These are phyloP conservation scores for Andrena minutula DNA, from an alignment of 2,888 invertebrate genomes.

Conservation along the genomic window DNA sequence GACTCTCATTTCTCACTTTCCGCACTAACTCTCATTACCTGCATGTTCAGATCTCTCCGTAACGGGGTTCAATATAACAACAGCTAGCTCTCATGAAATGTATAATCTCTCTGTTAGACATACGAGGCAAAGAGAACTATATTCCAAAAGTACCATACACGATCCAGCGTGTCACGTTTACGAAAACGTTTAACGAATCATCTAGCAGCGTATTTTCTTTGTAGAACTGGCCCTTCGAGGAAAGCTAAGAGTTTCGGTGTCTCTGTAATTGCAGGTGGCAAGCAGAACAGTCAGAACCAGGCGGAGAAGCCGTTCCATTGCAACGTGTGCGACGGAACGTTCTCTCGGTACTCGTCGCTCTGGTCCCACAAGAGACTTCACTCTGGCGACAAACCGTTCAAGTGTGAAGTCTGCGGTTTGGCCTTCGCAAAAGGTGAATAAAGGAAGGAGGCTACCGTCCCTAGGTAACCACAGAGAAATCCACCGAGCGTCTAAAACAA, in stretches of 20 bases:
- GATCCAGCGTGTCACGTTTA: constrained; percentile 60
- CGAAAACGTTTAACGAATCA: constrained; percentile 49
- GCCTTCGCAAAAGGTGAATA: constrained; percentile 91
- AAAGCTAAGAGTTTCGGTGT: constrained; percentile 80
- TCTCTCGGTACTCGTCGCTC: constrained; percentile 93
- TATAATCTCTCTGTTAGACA: constrained; percentile 31
- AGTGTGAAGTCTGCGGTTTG: constrained; percentile 94
- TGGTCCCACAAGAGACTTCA: constrained; percentile 96
- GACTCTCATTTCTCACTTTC: constrained; percentile 47
- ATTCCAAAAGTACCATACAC: constrained; percentile 57
- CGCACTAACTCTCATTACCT: constrained; percentile 61
- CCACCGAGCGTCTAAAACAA: neutral
- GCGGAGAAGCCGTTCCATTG: constrained; percentile 94
- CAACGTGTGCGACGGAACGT: constrained; percentile 93
- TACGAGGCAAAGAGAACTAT: constrained; percentile 29
- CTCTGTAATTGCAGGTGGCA: constrained; percentile 83
- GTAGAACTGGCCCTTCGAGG: constrained; percentile 84
- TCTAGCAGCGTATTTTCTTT: constrained; percentile 70
- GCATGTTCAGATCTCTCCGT: constrained; percentile 60
- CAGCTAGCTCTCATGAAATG: constrained; percentile 26
- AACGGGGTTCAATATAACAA: constrained; percentile 37
- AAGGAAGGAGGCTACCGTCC: neutral
- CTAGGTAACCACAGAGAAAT: neutral
- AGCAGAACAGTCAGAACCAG: constrained; percentile 84
- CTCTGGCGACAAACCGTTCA: constrained; percentile 94